A percentile compares a stretch with the other conserved stretches of the same genome.
Conservation (phyloP, 2,888 invertebrate genomes). For the Cancer borealis region DNA sequence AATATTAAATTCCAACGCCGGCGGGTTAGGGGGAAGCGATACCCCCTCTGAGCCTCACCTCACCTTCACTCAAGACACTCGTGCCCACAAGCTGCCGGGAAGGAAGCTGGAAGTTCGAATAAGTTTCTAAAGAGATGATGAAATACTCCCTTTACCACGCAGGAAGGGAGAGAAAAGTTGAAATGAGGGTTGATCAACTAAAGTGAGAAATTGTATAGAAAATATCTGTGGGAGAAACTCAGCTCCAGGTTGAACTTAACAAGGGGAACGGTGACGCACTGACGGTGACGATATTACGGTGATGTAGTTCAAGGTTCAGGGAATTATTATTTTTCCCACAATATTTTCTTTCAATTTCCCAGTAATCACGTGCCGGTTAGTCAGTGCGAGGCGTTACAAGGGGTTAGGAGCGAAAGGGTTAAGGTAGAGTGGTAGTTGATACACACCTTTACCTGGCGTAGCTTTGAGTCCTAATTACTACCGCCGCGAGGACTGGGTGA, state of each 20-base stretch:
- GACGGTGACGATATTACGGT: background rate
- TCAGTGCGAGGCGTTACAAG: background rate
- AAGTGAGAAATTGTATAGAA: conserved; percentile 16
- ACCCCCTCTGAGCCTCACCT: background rate
- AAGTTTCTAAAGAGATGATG: conserved; percentile 21
- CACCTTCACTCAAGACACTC: background rate
- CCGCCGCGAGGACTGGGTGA: background rate
- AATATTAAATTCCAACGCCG: background rate
- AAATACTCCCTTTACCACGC: background rate
- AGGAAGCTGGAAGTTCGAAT: conserved; percentile 14
- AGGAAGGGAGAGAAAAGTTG: background rate
- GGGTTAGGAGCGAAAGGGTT: background rate
- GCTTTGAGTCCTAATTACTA: background rate
- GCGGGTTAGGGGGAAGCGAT: background rate
- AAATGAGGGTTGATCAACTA: conserved; percentile 22
- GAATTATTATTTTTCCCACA: background rate
- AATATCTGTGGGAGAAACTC: background rate
- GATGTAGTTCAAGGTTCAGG: too few species aligned
- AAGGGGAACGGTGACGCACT: background rate
- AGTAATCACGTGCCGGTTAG: background rate
- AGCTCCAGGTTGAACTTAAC: background rate
- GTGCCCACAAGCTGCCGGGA: background rate
- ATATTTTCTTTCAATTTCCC: background rate
- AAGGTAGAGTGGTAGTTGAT: background rate
- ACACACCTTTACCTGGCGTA: conserved; percentile 26